Percentiles rank a stretch among this genome's conserved stretches.
Conservation (phyloP, 92 coral and sea anemone species). For the Micromussa lordhowensis region DNA sequence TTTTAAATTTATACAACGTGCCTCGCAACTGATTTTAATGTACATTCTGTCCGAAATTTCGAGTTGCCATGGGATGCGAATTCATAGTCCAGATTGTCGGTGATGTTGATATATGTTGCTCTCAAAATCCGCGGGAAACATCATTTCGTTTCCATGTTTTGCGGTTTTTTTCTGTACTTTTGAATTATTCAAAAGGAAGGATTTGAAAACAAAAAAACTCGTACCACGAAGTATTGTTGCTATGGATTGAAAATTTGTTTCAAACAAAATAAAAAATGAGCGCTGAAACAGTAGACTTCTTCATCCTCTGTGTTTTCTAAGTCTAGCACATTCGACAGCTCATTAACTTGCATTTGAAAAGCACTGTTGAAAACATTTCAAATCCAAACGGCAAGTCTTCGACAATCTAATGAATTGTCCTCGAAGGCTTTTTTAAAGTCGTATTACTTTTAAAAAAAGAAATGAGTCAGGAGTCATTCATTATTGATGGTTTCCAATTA, state of each 20-base stretch:
- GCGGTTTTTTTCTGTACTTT: not conserved
- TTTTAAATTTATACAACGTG: not conserved
- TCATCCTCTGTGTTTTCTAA: not conserved
- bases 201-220: slow-evolving; percentile 4
- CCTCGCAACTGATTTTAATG: not conserved
- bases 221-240: not conserved
- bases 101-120: not conserved
- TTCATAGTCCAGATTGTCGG: not conserved
- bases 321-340: not conserved
- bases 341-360: not conserved
- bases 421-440: not conserved
- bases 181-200: not conserved
- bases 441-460: not conserved
- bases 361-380: not conserved
- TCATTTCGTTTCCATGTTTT: not conserved
- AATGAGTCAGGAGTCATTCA: not conserved
- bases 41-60: not conserved
- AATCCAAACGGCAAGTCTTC: not conserved
- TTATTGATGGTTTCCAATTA: slow-evolving; percentile 6
- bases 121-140: not conserved
- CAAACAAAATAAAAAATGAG: not conserved
- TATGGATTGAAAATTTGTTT: not conserved
- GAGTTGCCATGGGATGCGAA: not conserved
- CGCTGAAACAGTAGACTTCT: not conserved
- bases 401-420: not conserved